Conservation (phyloP, 2,113 vertebrate species). For the Peromyscus polionotus region DNA sequence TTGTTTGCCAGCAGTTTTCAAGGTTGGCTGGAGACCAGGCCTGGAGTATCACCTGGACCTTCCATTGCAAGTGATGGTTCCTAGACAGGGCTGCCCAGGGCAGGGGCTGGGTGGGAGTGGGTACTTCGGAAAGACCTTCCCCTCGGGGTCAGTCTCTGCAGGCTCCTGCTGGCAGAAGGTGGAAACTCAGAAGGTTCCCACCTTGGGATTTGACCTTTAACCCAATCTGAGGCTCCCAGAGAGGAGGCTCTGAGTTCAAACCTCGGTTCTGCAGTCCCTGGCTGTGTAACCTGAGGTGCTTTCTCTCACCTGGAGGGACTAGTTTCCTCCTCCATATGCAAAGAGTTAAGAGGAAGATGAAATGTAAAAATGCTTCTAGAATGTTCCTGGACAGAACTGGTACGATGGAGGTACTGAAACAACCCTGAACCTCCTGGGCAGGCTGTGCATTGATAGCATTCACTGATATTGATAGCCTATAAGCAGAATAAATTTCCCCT, state of each 20-base stretch:
- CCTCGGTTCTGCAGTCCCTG: neutral
- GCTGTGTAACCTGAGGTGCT: neutral
- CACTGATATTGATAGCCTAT: neutral
- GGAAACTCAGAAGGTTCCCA: neutral
- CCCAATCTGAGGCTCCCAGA: neutral
- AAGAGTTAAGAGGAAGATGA: neutral
- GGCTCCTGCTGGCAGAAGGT: neutral
- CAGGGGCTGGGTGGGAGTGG: neutral
- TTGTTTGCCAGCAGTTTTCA: neutral
- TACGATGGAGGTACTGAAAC: neutral
- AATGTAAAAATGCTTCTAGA: constrained; percentile 1
- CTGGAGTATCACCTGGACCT: constrained; percentile 32
- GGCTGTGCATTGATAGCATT: accelerated
- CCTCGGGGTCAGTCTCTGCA: neutral
- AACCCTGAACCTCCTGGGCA: neutral
- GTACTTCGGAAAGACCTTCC: neutral
- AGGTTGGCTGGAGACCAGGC: constrained; percentile 7
- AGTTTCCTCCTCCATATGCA: neutral
- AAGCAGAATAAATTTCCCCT: too few relatives aligned
- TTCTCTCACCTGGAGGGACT: neutral
- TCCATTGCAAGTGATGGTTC: neutral
- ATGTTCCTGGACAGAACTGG: neutral
- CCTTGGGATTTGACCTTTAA: neutral
- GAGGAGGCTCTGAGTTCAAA: neutral
- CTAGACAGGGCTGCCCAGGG: neutral